phyloP scores from a whole-genome alignment of 1,140 invertebrate species.

The Sitophilus oryzae region DNA sequence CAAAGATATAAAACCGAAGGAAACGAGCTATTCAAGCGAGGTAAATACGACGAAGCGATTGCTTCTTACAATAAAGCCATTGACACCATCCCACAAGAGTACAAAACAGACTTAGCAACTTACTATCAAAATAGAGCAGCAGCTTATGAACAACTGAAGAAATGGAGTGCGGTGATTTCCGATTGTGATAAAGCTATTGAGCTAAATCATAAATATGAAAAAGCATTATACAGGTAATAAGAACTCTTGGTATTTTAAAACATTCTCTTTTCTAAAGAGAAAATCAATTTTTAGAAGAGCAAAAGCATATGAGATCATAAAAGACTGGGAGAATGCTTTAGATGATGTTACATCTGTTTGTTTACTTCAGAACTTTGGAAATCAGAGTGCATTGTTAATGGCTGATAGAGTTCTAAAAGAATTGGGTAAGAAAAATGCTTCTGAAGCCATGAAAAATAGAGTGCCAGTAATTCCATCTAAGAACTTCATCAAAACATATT shows the following conservation, averaged over 20 bases:
- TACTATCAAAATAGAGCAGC: constrained; percentile 96
- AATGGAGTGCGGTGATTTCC: constrained; percentile 74
- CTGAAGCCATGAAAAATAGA: constrained; percentile 61
- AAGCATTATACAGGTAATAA: constrained; percentile 64
- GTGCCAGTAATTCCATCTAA: constrained; percentile 72
- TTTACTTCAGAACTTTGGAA: constrained; percentile 82
- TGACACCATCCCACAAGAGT: constrained; percentile 69
- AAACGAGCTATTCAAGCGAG: constrained; percentile 79
- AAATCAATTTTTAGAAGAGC: constrained; percentile 59
- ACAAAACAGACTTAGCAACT: constrained; percentile 70
- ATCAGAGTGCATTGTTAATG: constrained; percentile 67
- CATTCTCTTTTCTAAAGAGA: no score
- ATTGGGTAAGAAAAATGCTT: constrained; percentile 62
- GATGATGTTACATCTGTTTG: constrained; percentile 91
- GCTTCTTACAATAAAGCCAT: constrained; percentile 84
- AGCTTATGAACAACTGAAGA: constrained; percentile 86
- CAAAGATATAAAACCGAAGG: constrained; percentile 77
- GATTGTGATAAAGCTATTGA: constrained; percentile 84
- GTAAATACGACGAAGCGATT: constrained; percentile 85
- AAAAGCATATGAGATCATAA: constrained; percentile 71
- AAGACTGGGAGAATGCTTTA: constrained; percentile 70
- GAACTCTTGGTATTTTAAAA: no score
- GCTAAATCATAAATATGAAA: constrained; percentile 81
- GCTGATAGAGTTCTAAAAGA: constrained; percentile 85
- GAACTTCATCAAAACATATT: constrained; percentile 78